Conservation (phyloP, 2,113 vertebrate genomes). For the Andinoacara biseriatus region DNA sequence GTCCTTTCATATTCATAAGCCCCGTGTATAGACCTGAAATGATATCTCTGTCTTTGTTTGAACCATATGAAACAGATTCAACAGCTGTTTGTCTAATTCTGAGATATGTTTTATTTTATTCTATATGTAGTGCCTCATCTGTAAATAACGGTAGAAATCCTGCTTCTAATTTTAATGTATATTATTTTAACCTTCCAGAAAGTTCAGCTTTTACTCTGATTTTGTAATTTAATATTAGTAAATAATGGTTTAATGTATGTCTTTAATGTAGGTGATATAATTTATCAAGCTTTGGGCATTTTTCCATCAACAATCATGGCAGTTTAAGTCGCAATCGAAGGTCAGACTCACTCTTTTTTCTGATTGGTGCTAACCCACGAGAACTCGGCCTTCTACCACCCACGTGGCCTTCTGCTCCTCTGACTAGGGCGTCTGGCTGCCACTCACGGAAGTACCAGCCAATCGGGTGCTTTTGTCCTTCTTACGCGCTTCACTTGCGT, state of each 20-base stretch:
- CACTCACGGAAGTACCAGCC: conserved; percentile 50
- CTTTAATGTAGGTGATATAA: background rate
- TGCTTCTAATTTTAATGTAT: no score
- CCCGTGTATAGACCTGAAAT: no score
- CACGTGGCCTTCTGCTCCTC: background rate
- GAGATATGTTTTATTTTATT: no score
- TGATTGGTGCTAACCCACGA: conserved; percentile 32
- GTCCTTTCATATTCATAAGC: no score
- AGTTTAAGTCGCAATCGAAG: conserved; percentile 50
- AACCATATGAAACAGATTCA: no score
- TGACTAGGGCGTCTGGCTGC: background rate
- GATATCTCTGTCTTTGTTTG: no score
- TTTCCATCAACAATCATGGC: conserved; percentile 51
- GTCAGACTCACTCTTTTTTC: conserved; percentile 44
- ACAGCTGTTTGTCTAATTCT: no score
- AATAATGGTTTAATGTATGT: background rate
- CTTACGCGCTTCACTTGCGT: conserved; percentile 28
- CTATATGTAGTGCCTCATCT: no score
- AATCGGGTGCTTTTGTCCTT: conserved; percentile 78
- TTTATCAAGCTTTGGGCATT: background rate
- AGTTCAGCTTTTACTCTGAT: background rate
- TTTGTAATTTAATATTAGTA: background rate
- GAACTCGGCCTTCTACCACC: fast-evolving
- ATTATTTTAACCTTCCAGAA: background rate
- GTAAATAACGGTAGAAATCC: no score